Base-by-base conservation (phyloP, 2,113 vertebrate species). In the Rhynchopsitta pachyrhyncha region DNA sequence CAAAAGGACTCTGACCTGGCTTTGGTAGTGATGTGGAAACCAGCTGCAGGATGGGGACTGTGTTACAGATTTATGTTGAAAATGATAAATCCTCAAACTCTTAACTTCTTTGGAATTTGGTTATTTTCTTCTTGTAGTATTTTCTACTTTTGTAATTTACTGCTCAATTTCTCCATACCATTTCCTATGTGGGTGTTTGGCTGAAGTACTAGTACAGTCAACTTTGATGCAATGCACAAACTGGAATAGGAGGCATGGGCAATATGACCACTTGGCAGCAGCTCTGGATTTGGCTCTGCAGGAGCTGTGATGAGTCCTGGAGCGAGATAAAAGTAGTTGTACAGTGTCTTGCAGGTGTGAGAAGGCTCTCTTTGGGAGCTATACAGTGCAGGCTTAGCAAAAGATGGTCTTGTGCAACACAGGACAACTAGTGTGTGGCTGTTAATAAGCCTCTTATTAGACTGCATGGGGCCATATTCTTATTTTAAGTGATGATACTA, bases 61-160 rank as follows among this genome's bases (percentile, higher is more conserved):
- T 9, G 1, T 73, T 14, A 41, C 0, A 0, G n/a, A 4, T 57
- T 83, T 88, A 60, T n/a, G 76, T 79, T 82, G 92, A 88, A 69
- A 5, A 3, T 12, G 8, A 31, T 67, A 62, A 88, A 49, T 35
- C 47, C 41, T 90, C 64, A 70, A 8, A 31, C 20, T 41, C 68
- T 57, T 39, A 31, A 37, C 11, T 59, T 17, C 74, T 62, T 64
- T 74, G 92, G 73, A 74, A 80, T 77, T 82, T 17, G 41, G 37
- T 25, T 87, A 6, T 57, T 92, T 96, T 83, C 70, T 92, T 73
- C 92, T 94, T 96, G 75, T 83, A 92, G 78, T 67, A 63, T 46
- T 91, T 83, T 94, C 79, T 83, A 15, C 71, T 87, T 55, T 55
- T 17, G 31, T 55, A 46, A 77, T 71, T 82, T 16, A 24, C 19